A percentile compares a stretch with the other conserved stretches of the same genome.
These are phyloP conservation scores for Oophaga pumilio DNA, from an alignment of 2,113 vertebrate genomes.

Conservation along the genomic window DNA sequence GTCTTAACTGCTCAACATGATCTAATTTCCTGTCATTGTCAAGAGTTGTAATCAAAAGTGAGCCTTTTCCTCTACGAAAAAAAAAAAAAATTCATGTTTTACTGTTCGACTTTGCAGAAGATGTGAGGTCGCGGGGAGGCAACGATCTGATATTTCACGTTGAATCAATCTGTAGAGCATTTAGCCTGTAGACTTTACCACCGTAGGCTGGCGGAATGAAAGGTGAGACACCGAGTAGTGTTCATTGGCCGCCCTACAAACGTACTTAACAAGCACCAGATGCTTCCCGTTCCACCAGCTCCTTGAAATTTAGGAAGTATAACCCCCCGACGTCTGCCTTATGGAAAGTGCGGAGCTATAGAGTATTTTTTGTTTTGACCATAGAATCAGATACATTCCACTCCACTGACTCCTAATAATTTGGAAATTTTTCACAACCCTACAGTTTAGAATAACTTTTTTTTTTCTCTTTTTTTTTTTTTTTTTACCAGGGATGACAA, in stretches of 20 bases:
- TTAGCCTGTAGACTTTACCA: constrained; percentile 66
- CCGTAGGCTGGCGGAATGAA: constrained; percentile 62
- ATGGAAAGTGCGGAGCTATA: constrained; percentile 66
- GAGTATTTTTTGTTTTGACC: constrained; percentile 45
- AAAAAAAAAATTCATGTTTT: neutral
- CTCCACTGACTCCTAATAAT: neutral
- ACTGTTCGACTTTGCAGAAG: neutral
- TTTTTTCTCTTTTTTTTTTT: neutral
- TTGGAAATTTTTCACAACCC: neutral
- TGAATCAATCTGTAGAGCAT: constrained; percentile 53
- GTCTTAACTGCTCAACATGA: neutral
- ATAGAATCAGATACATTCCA: constrained; percentile 28
- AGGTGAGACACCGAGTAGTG: constrained; percentile 63
- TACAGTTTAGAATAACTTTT: neutral
- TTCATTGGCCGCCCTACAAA: constrained; percentile 64
- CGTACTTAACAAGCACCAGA: constrained; percentile 62
- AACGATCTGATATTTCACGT: constrained; percentile 22
- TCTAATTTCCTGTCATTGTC: constrained; percentile 19
- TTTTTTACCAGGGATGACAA: neutral
- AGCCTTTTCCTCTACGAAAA: neutral
- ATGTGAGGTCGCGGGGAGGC: neutral
- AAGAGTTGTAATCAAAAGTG: neutral
- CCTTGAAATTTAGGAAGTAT: constrained; percentile 24
- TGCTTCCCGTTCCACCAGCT: constrained; percentile 53
- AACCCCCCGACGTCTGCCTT: neutral